Evolutionary conservation across 2,113 vertebrate genomes (phyloP).

Genomic region (Oenanthe oenanthe): DNA sequence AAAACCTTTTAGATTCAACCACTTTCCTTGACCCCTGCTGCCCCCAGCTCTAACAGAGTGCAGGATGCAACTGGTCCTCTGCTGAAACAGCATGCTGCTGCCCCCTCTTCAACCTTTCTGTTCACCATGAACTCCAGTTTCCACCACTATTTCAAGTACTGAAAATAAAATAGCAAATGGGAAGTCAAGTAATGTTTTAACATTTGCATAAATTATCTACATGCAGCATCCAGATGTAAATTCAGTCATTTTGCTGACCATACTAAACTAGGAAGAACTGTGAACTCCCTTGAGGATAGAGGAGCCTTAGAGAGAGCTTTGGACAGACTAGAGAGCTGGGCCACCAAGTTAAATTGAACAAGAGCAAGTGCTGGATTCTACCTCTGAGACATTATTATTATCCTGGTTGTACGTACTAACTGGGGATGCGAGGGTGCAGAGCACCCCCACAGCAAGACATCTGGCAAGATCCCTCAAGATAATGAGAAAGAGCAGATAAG

Average conservation of each 20-base stretch:
- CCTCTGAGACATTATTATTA: background rate
- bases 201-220: background rate
- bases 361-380: background rate
- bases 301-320: background rate
- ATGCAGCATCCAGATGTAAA: background rate
- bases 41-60: background rate
- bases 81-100: background rate
- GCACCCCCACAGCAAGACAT: background rate
- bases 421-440: background rate
- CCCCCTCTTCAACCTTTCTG: background rate
- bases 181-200: background rate
- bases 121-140: background rate
- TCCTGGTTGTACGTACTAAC: rapidly evolving
- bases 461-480: background rate
- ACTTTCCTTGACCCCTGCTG: background rate
- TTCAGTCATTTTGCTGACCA: background rate
- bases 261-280: background rate
- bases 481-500: rapidly evolving
- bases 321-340: background rate
- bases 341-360: background rate
- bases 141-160: background rate
- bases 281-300: background rate
- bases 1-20: background rate
- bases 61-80: background rate
- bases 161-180: background rate